These are phyloP conservation scores for Nemurella pictetii DNA, from an alignment of 2,888 invertebrate genomes.

Conservation along the genomic window DNA sequence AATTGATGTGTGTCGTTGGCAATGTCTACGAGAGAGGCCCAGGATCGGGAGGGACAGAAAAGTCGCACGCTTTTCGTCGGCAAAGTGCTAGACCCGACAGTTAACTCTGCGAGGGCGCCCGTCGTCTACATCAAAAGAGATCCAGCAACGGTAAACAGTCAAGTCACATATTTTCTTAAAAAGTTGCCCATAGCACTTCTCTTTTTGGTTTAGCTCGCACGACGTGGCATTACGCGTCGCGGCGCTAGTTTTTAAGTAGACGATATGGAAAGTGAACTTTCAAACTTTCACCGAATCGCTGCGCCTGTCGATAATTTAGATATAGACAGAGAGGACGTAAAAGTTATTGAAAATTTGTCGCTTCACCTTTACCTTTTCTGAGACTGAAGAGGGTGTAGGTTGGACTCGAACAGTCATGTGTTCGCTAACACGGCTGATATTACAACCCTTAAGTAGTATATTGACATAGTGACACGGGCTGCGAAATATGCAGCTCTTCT, in stretches of 20 bases:
- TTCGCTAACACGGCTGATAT: background rate
- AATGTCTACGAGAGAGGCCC: background rate
- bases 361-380: background rate
- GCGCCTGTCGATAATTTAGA: conserved; percentile 29
- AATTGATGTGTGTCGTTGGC: background rate
- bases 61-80: background rate
- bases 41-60: background rate
- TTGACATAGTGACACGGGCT: conserved; percentile 19
- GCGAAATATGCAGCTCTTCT: background rate
- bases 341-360: conserved; percentile 23
- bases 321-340: conserved; percentile 10
- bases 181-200: conserved; percentile 16
- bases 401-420: background rate
- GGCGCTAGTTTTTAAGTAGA: background rate
- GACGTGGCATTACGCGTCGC: background rate
- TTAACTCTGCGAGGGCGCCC: background rate
- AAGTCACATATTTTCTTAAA: conserved; percentile 18
- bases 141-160: background rate
- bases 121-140: background rate
- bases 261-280: background rate
- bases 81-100: background rate
- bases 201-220: background rate
- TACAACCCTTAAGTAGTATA: conserved; percentile 26
- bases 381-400: background rate
- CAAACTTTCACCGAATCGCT: conserved; percentile 8